Conservation (phyloP, 2,113 vertebrate species). For the Pogonocichla stellata region DNA sequence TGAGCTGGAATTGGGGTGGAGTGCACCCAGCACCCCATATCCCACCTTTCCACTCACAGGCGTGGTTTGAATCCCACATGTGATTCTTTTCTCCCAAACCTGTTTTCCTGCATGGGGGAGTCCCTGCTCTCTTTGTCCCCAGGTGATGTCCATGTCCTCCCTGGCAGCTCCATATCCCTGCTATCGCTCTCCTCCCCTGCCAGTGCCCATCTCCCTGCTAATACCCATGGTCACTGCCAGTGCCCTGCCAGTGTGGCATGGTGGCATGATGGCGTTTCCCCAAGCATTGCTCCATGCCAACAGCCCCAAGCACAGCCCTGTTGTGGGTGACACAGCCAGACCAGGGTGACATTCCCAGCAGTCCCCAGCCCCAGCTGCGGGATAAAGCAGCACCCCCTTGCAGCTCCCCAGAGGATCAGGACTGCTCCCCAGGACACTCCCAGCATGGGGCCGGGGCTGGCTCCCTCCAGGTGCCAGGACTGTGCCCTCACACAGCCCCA, state of each 20-base stretch:
- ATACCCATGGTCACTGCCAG: no score
- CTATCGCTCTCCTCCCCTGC: neutral
- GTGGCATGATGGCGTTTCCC: rapidly evolving
- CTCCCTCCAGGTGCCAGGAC: neutral
- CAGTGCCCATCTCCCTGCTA: neutral
- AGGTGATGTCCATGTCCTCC: neutral
- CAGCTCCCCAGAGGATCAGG: neutral
- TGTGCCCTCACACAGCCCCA: neutral
- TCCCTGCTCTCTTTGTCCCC: neutral
- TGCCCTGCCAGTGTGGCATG: neutral
- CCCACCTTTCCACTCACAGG: neutral
- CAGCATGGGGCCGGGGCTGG: neutral
- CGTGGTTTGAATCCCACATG: neutral
- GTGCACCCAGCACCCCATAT: neutral
- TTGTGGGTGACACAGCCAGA: neutral
- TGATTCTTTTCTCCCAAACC: neutral
- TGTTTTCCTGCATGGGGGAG: neutral
- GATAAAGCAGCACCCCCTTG: neutral
- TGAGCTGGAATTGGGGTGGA: neutral
- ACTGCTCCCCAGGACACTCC: neutral
- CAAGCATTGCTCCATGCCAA: neutral
- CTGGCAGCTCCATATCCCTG: neutral
- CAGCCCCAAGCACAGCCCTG: neutral
- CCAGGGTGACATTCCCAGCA: neutral
- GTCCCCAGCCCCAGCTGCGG: neutral